Evolutionary conservation across 2,797 vertebrate species (phyloP).

Genomic region (Cottoperca gobio): DNA sequence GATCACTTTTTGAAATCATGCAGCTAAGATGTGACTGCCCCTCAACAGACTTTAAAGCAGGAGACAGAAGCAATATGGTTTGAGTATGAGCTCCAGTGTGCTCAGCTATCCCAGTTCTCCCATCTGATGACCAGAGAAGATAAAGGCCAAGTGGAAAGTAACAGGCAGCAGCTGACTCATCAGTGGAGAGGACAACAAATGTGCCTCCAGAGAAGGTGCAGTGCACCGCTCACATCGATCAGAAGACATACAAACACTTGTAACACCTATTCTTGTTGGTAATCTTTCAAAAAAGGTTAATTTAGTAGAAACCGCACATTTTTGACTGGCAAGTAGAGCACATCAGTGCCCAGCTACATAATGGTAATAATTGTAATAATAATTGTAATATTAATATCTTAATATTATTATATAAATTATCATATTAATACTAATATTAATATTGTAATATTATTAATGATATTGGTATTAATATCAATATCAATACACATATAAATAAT

Average conservation of each 20-base stretch:
- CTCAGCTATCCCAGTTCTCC: not conserved
- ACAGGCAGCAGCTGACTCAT: conserved; percentile 31
- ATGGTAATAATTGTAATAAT: too few relatives aligned
- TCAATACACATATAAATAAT: too few relatives aligned
- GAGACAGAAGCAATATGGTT: conserved; percentile 24
- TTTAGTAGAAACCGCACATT: not conserved
- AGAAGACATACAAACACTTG: not conserved
- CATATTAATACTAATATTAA: too few relatives aligned
- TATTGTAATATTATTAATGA: too few relatives aligned
- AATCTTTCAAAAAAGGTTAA: not conserved
- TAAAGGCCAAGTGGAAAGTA: not conserved
- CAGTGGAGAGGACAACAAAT: conserved; percentile 44
- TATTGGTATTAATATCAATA: too few relatives aligned
- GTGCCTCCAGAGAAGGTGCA: conserved; percentile 37
- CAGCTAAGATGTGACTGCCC: not conserved
- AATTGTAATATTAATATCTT: too few relatives aligned
- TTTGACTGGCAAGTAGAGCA: too few relatives aligned
- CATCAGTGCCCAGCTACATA: too few relatives aligned
- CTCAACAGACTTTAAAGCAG: conserved; percentile 28
- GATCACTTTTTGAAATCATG: not conserved
- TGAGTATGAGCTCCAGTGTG: conserved; percentile 36
- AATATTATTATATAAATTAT: too few relatives aligned
- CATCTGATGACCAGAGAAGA: conserved; percentile 13
- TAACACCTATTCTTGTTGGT: too few relatives aligned
- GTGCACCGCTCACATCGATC: not conserved